phyloP scores from a whole-genome alignment of 92 coral and sea anemone genomes.

The Bergia sp. region DNA sequence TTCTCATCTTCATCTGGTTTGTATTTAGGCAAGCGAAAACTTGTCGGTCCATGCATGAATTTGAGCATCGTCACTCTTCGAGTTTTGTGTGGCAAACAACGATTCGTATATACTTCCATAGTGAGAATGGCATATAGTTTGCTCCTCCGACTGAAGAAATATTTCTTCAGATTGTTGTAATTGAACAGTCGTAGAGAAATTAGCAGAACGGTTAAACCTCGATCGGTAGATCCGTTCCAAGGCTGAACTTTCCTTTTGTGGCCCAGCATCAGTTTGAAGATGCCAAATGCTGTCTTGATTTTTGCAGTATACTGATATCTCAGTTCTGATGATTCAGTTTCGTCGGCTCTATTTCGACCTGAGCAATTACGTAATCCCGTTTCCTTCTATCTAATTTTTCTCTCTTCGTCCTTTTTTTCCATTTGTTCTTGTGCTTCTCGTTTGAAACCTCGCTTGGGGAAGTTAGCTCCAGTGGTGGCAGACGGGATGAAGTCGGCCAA shows the following conservation, averaged over 20 bases:
- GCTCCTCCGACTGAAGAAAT: constrained; percentile 3
- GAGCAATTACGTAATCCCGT: background rate
- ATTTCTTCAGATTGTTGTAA: constrained; percentile 27
- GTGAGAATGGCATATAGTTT: background rate
- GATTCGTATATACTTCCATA: background rate
- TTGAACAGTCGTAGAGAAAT: constrained; percentile 14
- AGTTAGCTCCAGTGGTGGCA: constrained; percentile 17
- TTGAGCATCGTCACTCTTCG: background rate
- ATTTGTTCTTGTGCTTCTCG: background rate
- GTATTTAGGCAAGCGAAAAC: background rate
- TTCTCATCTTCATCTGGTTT: background rate
- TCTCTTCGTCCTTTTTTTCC: background rate
- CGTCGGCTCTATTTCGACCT: background rate
- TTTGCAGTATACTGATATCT: background rate
- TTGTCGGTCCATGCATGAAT: background rate
- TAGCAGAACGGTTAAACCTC: background rate
- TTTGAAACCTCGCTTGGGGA: background rate
- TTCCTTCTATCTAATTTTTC: background rate
- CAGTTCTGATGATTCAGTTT: background rate
- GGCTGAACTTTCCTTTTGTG: background rate
- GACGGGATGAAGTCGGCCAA: background rate
- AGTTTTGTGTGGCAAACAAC: background rate
- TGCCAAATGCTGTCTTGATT: background rate
- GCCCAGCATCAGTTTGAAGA: background rate
- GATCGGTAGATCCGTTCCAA: background rate